Evolutionary conservation across 2,797 vertebrate genomes (phyloP).

Genomic region (Oophaga sylvatica): DNA sequence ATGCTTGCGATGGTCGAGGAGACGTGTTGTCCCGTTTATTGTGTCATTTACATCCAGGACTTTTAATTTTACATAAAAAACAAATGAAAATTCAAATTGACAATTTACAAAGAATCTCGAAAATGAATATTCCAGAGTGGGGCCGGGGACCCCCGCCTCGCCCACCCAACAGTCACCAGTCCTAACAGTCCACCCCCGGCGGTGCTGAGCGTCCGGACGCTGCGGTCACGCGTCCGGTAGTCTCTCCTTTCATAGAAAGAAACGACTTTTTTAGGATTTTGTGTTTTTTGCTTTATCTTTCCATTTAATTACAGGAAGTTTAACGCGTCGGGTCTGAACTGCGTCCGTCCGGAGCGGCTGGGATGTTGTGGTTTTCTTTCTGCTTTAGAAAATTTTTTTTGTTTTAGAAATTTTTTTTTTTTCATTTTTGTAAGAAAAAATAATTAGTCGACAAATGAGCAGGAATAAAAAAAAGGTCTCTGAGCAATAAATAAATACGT

Average conservation of each 20-base stretch:
- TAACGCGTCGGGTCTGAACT: slow-evolving; percentile 68
- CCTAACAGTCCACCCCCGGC: slow-evolving; percentile 19
- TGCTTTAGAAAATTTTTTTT: slow-evolving; percentile 25
- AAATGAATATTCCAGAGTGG: slow-evolving; percentile 73
- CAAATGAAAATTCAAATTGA: slow-evolving; percentile 85
- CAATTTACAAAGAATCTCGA: slow-evolving; percentile 96
- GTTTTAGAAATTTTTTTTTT: neutral
- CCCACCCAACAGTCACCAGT: slow-evolving; percentile 69
- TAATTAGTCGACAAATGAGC: slow-evolving; percentile 84
- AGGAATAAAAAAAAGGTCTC: slow-evolving; percentile 83
- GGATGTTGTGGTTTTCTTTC: slow-evolving; percentile 4
- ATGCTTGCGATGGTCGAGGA: neutral
- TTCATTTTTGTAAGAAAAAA: slow-evolving; percentile 74
- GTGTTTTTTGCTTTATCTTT: neutral
- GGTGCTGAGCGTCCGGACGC: too few species aligned
- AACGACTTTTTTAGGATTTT: slow-evolving; percentile 75
- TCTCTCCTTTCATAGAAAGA: slow-evolving; percentile 87
- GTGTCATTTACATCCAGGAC: slow-evolving; percentile 99
- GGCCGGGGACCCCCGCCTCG: neutral
- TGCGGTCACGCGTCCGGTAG: slow-evolving; percentile 70
- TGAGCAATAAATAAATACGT: slow-evolving; percentile 86
- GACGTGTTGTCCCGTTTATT: slow-evolving; percentile 86
- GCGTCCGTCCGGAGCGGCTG: slow-evolving; percentile 61
- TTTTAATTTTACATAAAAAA: slow-evolving; percentile 98
- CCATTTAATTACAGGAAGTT: slow-evolving; percentile 76